A percentile compares a stretch with the other conserved stretches of the same genome.
phyloP scores from a whole-genome alignment of 2,113 vertebrate genomes.

The Ctenomys sociabilis region DNA sequence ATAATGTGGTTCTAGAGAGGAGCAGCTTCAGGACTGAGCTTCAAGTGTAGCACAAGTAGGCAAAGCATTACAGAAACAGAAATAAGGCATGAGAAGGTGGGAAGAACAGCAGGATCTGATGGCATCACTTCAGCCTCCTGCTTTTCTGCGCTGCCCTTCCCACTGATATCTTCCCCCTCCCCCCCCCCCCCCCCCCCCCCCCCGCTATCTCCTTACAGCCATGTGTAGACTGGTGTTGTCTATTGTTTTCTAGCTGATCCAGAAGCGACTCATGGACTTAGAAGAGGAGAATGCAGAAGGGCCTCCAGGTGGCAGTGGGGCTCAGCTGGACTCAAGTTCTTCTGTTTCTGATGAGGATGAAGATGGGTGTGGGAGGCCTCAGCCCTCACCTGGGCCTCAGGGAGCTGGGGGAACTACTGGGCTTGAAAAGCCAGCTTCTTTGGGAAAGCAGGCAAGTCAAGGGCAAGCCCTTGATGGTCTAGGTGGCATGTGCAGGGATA shows the following conservation, averaged over 20 bases:
- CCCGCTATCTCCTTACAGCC: background rate
- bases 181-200: background rate
- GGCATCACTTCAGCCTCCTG: background rate
- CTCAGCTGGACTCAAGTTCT: slow-evolving; percentile 73
- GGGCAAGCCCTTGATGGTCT: background rate
- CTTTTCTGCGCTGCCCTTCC: background rate
- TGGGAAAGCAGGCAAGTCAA: slow-evolving; percentile 56
- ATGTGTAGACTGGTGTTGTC: background rate
- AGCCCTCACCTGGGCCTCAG: slow-evolving; percentile 47
- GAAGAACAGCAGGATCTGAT: background rate
- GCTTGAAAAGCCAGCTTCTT: slow-evolving; percentile 61
- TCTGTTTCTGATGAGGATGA: slow-evolving; percentile 82
- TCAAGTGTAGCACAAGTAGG: background rate
- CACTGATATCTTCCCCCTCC: background rate
- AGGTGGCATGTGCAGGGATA: background rate
- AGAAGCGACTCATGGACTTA: slow-evolving; percentile 78
- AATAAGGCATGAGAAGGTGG: background rate
- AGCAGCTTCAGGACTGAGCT: background rate
- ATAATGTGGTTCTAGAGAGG: background rate
- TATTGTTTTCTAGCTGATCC: slow-evolving; percentile 74
- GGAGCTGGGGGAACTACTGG: background rate
- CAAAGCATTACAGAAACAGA: background rate
- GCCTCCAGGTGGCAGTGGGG: slow-evolving; percentile 54
- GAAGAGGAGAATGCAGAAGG: slow-evolving; percentile 70
- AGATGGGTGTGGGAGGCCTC: slow-evolving; percentile 57